phyloP scores from a whole-genome alignment of 2,113 vertebrate species.

The Ellobius talpinus region DNA sequence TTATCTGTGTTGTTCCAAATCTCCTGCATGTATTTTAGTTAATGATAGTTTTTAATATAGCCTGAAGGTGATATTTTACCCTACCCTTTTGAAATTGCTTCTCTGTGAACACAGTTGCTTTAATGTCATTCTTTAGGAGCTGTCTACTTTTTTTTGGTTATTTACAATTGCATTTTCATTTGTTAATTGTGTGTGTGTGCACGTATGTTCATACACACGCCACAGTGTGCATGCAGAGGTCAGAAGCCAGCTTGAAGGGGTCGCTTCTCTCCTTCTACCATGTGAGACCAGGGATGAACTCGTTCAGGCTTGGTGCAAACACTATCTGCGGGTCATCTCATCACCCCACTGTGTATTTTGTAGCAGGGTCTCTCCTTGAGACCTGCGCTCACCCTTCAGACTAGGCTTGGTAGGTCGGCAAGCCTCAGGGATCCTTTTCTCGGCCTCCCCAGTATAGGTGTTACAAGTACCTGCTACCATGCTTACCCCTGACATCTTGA shows the following conservation, averaged over 20 bases:
- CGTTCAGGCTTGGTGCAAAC: not conserved
- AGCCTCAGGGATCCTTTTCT: not conserved
- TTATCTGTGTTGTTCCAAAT: not conserved
- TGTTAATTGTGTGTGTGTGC: not conserved
- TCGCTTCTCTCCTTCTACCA: not conserved
- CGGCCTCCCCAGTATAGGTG: not conserved
- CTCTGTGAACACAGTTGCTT: not conserved
- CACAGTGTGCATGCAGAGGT: not conserved
- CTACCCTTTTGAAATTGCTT: not conserved
- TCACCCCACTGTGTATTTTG: not conserved
- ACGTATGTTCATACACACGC: not conserved
- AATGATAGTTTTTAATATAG: not conserved
- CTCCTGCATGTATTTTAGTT: conserved; percentile 6
- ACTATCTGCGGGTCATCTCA: not conserved
- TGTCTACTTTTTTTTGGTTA: not conserved
- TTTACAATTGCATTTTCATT: not conserved
- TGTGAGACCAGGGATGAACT: not conserved
- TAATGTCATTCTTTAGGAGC: not conserved
- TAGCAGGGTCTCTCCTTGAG: not conserved
- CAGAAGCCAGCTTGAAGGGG: not conserved
- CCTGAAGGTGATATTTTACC: not conserved
- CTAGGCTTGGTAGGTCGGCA: not conserved
- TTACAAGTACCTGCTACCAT: too few species aligned
- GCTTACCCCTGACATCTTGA: not conserved
- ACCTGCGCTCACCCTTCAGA: not conserved